These are phyloP conservation scores for Leptinotarsa rubiginosa DNA, from an alignment of 2,888 invertebrate genomes.

Conservation along the genomic window DNA sequence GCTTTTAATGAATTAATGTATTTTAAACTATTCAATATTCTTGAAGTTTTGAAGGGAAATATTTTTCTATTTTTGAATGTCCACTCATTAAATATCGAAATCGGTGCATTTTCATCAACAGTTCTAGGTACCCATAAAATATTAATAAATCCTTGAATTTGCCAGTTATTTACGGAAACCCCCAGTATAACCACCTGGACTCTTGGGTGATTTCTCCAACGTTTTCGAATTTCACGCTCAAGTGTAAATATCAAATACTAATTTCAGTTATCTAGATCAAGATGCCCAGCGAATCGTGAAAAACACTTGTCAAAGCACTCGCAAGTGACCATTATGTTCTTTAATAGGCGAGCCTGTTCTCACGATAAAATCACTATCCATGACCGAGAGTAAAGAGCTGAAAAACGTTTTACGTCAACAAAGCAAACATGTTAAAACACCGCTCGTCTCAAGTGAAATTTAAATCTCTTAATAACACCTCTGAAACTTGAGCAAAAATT, in stretches of 20 bases:
- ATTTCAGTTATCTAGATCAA: constrained; percentile 31
- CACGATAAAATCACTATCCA: constrained; percentile 48
- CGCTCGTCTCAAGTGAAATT: constrained; percentile 54
- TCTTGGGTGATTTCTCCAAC: not conserved
- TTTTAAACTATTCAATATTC: too few relatives aligned
- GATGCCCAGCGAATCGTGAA: constrained; percentile 36
- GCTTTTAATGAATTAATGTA: too few relatives aligned
- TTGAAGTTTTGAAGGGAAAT: too few relatives aligned
- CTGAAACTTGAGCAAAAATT: constrained; percentile 15
- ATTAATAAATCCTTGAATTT: too few relatives aligned
- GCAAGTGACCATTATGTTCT: constrained; percentile 36
- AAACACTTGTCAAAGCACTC: constrained; percentile 37
- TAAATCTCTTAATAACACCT: constrained; percentile 58
- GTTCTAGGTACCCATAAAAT: too few relatives aligned
- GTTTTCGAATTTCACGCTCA: constrained; percentile 18
- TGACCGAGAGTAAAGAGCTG: constrained; percentile 37
- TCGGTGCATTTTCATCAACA: too few relatives aligned
- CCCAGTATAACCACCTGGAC: too few relatives aligned
- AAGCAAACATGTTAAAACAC: constrained; percentile 52
- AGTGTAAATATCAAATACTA: constrained; percentile 22
- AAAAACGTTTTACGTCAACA: constrained; percentile 44
- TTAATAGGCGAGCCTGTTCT: constrained; percentile 4
- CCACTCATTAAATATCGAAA: too few relatives aligned
- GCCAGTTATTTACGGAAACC: too few relatives aligned
- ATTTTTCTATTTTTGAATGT: too few relatives aligned